Base-by-base conservation (phyloP, 2,888 invertebrate genomes). In the Torymus auratus region DNA sequence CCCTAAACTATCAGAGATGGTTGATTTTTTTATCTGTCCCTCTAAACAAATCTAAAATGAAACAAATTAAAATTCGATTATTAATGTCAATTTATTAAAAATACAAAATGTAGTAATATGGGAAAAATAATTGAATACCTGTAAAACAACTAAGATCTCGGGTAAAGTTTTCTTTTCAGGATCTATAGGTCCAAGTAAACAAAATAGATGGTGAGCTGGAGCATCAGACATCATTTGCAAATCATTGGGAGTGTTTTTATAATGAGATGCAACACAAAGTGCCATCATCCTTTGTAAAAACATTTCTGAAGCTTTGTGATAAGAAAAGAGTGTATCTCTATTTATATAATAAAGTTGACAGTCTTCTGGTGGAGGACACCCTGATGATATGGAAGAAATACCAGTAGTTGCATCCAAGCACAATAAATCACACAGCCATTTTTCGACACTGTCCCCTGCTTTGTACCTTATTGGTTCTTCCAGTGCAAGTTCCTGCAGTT, bases 211-310 rank as follows among this genome's bases (percentile, higher is more conserved):
- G 92, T 99, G 99, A 0, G 98, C 98, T 0, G 99, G 99, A 15
- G 99, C 99, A 91, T 99, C 99, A 14, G 99, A 98, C 92, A 99
- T 94, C 94, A 99, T 95, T 92, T 99, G 99, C 61, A 99, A 93
- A 92, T 99, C 99, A 91, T 99, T 99, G 0, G 99, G 99, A 78
- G 97, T 97, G 92, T 99, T 99, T 95, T 99, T 99, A 90, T 99
- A 99, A 92, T 99, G 99, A 7, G 99, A 99, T 0, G 99, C 95
- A 0, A 99, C 99, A 89, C 98, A 99, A 62, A 99, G 94, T 14
- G 97, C 94, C 84, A 99, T 97, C 12, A 99, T 90, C 80, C 97
- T 93, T 86, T 99, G 98, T 12, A 99, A 92, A 91, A 99, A 99
- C 2, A 95, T 94, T 91, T 97, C 97, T 0, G 97, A 96, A 0